These are phyloP conservation scores for Formica aserva DNA, from an alignment of 2,888 invertebrate genomes.

Conservation along the genomic window DNA sequence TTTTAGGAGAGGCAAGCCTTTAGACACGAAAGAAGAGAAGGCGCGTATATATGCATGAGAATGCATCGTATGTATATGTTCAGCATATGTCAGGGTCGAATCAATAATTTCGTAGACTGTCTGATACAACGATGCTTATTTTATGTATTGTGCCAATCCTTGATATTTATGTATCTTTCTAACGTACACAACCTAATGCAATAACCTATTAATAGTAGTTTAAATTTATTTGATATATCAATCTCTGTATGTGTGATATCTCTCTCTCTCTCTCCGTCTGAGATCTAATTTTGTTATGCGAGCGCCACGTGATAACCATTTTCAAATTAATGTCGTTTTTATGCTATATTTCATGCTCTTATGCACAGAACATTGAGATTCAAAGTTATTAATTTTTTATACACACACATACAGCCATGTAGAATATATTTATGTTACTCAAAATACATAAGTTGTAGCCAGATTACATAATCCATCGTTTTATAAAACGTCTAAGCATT, in stretches of 20 bases:
- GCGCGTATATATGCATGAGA: not conserved
- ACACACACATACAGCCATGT: not conserved
- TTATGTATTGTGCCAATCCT: not conserved
- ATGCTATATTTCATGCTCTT: too few relatives aligned
- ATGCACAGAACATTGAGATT: too few relatives aligned
- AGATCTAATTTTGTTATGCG: too few relatives aligned
- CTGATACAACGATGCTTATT: not conserved
- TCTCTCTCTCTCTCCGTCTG: too few relatives aligned
- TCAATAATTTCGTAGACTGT: conserved; percentile 17
- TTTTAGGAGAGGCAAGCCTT: conserved; percentile 18
- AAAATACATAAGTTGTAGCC: not conserved
- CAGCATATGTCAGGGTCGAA: not conserved
- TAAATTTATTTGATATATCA: conserved; percentile 1
- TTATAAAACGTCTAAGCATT: too few relatives aligned
- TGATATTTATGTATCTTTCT: not conserved
- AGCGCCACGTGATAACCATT: not conserved
- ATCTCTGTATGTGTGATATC: too few relatives aligned
- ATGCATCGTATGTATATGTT: not conserved
- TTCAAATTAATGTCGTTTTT: not conserved
- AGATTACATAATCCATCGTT: too few relatives aligned
- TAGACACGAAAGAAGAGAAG: not conserved
- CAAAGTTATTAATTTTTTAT: not conserved
- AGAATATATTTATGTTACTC: not conserved
- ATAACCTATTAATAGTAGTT: not conserved
- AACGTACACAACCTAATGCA: not conserved